phyloP scores from a whole-genome alignment of 2,113 vertebrate species.

The Aspidoscelis tigris region DNA sequence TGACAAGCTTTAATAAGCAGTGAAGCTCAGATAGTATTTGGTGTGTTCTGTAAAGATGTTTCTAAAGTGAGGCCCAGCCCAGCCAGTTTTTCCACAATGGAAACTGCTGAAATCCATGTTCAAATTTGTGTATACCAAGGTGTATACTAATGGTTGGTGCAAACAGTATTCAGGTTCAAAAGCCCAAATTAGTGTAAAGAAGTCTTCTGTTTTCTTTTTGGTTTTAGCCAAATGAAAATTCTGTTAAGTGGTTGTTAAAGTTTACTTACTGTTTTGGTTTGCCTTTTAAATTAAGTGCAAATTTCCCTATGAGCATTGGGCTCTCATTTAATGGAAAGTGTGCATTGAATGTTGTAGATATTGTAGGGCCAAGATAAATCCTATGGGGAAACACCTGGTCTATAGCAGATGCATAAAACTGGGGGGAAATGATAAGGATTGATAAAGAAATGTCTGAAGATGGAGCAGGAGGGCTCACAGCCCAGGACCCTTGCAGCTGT shows the following conservation, averaged over 20 bases:
- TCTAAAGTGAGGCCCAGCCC: neutral
- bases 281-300: neutral
- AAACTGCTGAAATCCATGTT: no score
- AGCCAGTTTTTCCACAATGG: neutral
- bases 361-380: neutral
- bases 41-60: no score
- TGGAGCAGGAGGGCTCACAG: neutral
- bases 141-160: no score
- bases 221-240: neutral
- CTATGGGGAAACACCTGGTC: neutral
- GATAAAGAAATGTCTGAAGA: neutral
- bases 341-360: no score
- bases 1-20: no score
- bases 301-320: neutral
- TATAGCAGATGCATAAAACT: neutral
- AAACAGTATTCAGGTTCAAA: no score
- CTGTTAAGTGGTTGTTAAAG: neutral
- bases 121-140: no score
- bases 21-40: no score
- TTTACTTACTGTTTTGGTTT: neutral
- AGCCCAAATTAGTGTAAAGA: neutral
- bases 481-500: neutral
- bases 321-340: neutral
- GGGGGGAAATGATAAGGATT: neutral
- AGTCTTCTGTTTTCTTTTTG: no score